Evolutionary conservation across 2,113 vertebrate species (phyloP).

Genomic region (Crotalus tigris): DNA sequence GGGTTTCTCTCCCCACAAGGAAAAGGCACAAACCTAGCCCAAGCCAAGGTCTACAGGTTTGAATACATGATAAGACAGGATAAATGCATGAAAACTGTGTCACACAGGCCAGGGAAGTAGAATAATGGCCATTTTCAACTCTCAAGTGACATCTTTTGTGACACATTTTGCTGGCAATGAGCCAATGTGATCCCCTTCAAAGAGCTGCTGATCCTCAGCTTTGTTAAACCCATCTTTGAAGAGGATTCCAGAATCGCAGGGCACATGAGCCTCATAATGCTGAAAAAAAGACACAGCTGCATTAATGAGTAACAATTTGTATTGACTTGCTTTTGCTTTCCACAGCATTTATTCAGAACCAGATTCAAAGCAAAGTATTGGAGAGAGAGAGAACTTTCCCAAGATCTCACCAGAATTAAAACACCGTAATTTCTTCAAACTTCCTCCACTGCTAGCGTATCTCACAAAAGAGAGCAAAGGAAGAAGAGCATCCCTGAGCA

Average conservation of each 20-base stretch:
- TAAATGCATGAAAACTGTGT: not conserved
- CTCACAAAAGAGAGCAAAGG: not conserved
- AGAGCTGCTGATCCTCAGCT: not conserved
- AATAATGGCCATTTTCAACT: not conserved
- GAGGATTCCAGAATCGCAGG: not conserved
- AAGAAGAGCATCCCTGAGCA: not conserved
- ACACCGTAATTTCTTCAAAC: not conserved
- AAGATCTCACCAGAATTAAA: not conserved
- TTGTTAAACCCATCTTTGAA: not conserved
- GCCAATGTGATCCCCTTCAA: slow-evolving; percentile 9
- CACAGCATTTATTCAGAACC: not conserved
- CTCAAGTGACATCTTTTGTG: not conserved
- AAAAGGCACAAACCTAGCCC: not conserved
- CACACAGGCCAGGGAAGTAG: not conserved
- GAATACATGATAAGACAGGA: not conserved
- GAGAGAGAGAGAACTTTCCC: not conserved
- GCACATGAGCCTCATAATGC: not conserved
- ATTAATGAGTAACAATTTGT: not conserved
- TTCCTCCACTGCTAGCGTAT: not conserved
- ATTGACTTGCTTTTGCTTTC: not conserved
- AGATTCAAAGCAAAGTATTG: not conserved
- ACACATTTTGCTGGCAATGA: not conserved
- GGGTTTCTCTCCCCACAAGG: not conserved
- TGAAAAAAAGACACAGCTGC: not conserved
- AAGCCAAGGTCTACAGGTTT: not conserved